Base-by-base conservation (phyloP, 1,140 invertebrate species). In the Cardiocondyla obscurior region DNA sequence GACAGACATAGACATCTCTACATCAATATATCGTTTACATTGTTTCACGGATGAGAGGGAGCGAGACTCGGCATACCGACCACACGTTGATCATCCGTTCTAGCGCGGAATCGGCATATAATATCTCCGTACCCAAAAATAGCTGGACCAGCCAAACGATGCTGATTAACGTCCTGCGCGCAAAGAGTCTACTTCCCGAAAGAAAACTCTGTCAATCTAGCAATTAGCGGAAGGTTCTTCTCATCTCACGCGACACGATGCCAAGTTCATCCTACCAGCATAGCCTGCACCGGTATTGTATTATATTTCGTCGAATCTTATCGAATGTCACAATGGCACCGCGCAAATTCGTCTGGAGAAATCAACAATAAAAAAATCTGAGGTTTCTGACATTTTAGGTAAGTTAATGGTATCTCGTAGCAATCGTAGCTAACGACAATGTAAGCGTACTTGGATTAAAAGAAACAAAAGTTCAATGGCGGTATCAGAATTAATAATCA, bases 81-180 rank as follows among this genome's bases (percentile, higher is more conserved):
- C 60, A 39, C 58, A 36, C 60, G 44, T 83, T 87, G 83, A 77
- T 85, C 76, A 83, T 73, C 57, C 57, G 42, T 30, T 70, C 64
- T 51, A 73, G 22, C 42, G 51, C 62, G 72, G 46, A 81, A 67
- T 67, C 57, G 19, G 28, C 49, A 60, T 44, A 77, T 25, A 58
- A 49, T 72, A 74, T 57, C 57, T 82, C 33, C 30, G 70, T 62
- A 79, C 51, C 62, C 67, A 73, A 88, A n/a, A 81, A 84, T 82
- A 81, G 73, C 69, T 88, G 79, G 77, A 88, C 85, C 88, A 86
- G 84, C 88, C 86, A 85, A 89, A 82, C 55, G 83, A 83, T 36
- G 67, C 58, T 62, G 33, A 62, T n/a, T n/a, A n/a, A 53, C 67
- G 65, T 64, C 58, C n/a, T 19, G 46, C 64, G 30, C 65, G 49